Base-by-base conservation (phyloP, 2,113 vertebrate genomes). In the Theristicus caerulescens region DNA sequence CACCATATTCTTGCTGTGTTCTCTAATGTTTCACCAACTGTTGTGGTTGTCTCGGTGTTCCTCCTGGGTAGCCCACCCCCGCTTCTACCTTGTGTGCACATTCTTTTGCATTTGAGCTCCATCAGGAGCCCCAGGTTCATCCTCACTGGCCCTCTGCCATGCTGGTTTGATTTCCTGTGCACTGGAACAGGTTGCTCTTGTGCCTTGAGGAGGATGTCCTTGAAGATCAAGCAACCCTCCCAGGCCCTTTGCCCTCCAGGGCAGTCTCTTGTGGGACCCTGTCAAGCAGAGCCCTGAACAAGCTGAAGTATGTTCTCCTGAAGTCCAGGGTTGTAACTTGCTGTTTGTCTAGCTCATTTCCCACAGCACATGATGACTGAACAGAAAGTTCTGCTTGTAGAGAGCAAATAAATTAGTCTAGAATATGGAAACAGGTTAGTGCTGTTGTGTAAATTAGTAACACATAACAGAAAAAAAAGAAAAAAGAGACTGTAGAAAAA, bases 31-130 rank as follows among this genome's bases (percentile, higher is more conserved):
- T 42, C 17, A 26, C 27, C 49, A 17, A 19, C 19, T 26, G 29
- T 6, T 0, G 0, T 15, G 44, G 13, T 9, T n/a, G 6, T 36
- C 25, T 62, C 47, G 40, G 15, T 36, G 31, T 10, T 65, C 25
- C 16, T 52, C 8, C 16, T 29, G 19, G 5, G 10, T 47, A 72
- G 10, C 16, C 11, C 44, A 44, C 2, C 1, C 11, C 17, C 0
- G 1, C 16, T 91, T 58, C 55, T 26, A 22, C 51, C 3, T 24
- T 66, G 10, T 57, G 6, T 26, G 12, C 2, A 21, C 9, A 64
- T 66, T 36, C 19, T 58, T 82, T 76, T 42, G 25, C 19, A 46
- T 59, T 59, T 88, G 31, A 92, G 7, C n/a, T 85, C 34, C 47
- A 26, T 16, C n/a, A 88, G 31, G 15, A 93, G 8, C 6, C 8